Base-by-base conservation (phyloP, 2,888 invertebrate species). In the Lissonota sp. region DNA sequence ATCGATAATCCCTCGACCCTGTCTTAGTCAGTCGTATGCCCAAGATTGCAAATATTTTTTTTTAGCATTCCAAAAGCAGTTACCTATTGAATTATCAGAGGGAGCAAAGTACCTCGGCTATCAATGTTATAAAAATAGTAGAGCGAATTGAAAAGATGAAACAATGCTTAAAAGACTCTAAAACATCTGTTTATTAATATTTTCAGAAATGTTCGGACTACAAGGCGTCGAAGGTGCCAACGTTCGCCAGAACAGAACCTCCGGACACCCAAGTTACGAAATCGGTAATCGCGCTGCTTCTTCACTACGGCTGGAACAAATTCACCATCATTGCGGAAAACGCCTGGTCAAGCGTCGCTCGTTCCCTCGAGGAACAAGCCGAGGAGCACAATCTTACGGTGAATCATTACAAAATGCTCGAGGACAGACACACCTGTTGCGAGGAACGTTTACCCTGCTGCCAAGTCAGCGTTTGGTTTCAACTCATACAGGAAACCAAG, bases 241-340 rank as follows among this genome's bases (percentile, higher is more conserved):
- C 98, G 80, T 99, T 99, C 93, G 98, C 98, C 53, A 95, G 99
- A 90, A 97, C 98, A 46, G 98, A 98, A 93, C 98, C 99, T 39
- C 98, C 98, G 53, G 97, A 98, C 89, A 97, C 97, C 55, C 98
- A 98, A 95, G 98, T 99, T 83, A 98, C 97, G 79, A 98, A 98
- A 93, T 99, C 99, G 62, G 96, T 99, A 87, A 96, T 99, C 92
- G 96, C 99, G 0, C 94, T 99, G 79, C 94, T 99, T 88, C 94
- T 95, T 76, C 97, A 98, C 93, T 98, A 97, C 93, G 95, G 96
- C 88, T 99, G 99, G 99, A 95, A 95, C 87, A 98, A 98, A 92
- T 99, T 99, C 93, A 96, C 98, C 26, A 97, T 99, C 81, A 94
- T 98, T 62, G 96, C 96, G 88, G 97, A 98, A 91, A 95, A 96